Percentiles rank a stretch among this genome's conserved stretches.
These are phyloP conservation scores for Macroglossus sobrinus DNA, from an alignment of 2,113 vertebrate species.

Conservation along the genomic window DNA sequence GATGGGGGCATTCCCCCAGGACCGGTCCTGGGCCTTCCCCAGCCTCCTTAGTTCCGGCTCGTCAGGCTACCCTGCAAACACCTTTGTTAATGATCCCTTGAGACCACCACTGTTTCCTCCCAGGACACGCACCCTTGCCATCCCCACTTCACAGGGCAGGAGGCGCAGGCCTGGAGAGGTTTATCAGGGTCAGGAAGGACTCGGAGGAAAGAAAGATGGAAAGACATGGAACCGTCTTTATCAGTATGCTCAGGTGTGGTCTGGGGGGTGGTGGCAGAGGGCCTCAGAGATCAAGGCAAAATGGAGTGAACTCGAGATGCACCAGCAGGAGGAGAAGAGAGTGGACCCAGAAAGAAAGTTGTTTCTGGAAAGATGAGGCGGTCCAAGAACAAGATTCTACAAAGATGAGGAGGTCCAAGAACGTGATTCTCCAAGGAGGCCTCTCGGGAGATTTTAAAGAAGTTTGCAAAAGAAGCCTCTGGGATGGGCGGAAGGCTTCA, in stretches of 20 bases:
- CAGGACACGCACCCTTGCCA: neutral
- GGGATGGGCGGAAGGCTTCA: neutral
- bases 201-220: too few relatives aligned
- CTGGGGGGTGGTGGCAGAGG: rapidly evolving
- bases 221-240: too few relatives aligned
- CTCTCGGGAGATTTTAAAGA: neutral
- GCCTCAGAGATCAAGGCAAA: neutral
- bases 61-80: neutral
- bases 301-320: neutral
- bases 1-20: neutral
- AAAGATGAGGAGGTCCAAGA: neutral
- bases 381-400: neutral
- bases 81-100: neutral
- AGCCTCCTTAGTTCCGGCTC: neutral
- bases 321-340: neutral
- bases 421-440: neutral
- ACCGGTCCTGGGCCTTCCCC: neutral
- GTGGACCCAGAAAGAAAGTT: neutral
- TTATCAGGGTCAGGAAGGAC: neutral
- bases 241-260: neutral
- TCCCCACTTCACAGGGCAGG: neutral
- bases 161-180: neutral
- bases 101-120: neutral
- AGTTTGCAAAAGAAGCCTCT: neutral
- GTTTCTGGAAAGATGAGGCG: neutral